Percentiles rank a stretch among this genome's conserved stretches.
Conservation (phyloP, 2,113 vertebrate genomes). For the Nematolebias whitei region DNA sequence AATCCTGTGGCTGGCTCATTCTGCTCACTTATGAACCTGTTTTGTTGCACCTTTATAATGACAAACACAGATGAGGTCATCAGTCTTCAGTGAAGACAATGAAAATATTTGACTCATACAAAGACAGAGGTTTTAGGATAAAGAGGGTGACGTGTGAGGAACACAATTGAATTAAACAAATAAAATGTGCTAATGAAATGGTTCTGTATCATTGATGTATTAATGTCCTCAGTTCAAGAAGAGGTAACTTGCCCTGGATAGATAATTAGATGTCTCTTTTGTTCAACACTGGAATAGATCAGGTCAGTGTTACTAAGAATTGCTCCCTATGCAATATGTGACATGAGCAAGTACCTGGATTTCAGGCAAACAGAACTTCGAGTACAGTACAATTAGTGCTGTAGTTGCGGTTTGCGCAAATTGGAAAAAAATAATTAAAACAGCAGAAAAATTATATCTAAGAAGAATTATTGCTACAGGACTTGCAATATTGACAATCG, state of each 20-base stretch:
- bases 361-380: too few species aligned
- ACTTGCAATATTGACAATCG: too few species aligned
- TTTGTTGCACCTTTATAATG: slow-evolving; percentile 14
- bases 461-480: too few species aligned
- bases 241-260: slow-evolving; percentile 14
- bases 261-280: slow-evolving; percentile 32
- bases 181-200: not conserved
- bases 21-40: not conserved
- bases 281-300: slow-evolving; percentile 31
- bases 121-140: not conserved
- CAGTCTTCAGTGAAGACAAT: not conserved
- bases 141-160: not conserved
- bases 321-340: too few species aligned
- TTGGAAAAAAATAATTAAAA: too few species aligned
- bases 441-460: too few species aligned
- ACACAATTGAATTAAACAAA: slow-evolving; percentile 2
- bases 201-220: slow-evolving; percentile 18
- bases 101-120: not conserved
- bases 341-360: too few species aligned
- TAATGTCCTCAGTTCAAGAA: slow-evolving; percentile 12
- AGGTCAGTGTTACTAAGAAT: too few species aligned
- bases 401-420: too few species aligned
- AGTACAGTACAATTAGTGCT: too few species aligned
- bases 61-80: slow-evolving; percentile 23
- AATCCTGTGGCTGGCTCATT: slow-evolving; percentile 13